These are phyloP conservation scores for Scolanthus callimorphus DNA, from an alignment of 92 coral and sea anemone species.

Conservation along the genomic window DNA sequence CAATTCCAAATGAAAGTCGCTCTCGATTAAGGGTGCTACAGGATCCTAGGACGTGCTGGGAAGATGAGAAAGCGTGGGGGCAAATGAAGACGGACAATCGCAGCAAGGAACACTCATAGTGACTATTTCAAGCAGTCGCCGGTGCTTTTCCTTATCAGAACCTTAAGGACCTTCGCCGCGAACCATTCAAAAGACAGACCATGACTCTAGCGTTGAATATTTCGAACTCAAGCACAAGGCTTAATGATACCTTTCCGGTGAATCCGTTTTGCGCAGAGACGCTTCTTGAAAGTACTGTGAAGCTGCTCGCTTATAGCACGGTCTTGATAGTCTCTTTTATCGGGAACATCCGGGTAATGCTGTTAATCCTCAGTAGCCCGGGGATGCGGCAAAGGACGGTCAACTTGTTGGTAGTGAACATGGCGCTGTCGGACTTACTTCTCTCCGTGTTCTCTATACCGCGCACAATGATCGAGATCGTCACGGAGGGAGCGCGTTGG, in stretches of 20 bases:
- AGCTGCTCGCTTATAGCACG: slow-evolving; percentile 31
- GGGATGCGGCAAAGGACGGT: slow-evolving; percentile 36
- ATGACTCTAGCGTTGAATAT: too few species aligned
- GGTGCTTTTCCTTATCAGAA: too few species aligned
- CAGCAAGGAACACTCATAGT: too few species aligned
- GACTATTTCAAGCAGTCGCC: too few species aligned
- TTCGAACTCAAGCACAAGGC: not conserved
- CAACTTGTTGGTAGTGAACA: slow-evolving; percentile 39
- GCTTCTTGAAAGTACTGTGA: not conserved
- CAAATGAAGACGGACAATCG: too few species aligned
- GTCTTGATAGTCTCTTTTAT: slow-evolving; percentile 23
- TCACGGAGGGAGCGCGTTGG: slow-evolving; percentile 27
- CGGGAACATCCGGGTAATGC: slow-evolving; percentile 26
- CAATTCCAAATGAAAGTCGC: too few species aligned
- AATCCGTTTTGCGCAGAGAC: not conserved
- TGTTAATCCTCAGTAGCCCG: slow-evolving; percentile 22
- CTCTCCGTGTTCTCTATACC: slow-evolving; percentile 39
- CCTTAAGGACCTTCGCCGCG: too few species aligned
- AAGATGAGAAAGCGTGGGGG: too few species aligned
- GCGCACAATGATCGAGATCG: slow-evolving; percentile 24
- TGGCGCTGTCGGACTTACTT: slow-evolving; percentile 53
- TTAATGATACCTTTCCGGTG: not conserved
- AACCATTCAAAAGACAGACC: too few species aligned
- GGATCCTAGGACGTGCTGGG: too few species aligned
- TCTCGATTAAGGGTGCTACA: too few species aligned